Evolutionary conservation across 2,113 vertebrate genomes (phyloP), one percentile per base, ranked within the genome.

Genomic region (Halcyon senegalensis): DNA sequence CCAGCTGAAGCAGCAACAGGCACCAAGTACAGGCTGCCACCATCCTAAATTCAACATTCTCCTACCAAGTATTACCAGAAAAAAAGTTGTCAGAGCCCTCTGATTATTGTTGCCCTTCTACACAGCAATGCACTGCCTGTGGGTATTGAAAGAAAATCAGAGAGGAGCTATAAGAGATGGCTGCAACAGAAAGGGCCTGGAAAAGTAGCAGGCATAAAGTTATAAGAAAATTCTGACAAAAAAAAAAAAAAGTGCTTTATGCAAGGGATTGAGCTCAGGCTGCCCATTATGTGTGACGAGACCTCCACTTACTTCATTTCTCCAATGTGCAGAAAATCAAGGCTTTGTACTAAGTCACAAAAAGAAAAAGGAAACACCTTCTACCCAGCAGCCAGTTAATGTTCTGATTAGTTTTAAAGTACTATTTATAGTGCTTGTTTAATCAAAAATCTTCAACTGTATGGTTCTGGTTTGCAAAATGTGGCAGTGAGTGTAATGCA

Each of bases 81-180:
- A 70, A 18, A n/a, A 58, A 24, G 33, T 10, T 58, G 4, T 43
- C 48, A 53, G 43, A 79, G 31, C 11, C 2, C 10, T 33, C 12
- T 4, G 20, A 39, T 13, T 19, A 84, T 24, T 24, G 9, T 39
- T 77, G 12, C 16, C 37, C 10, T 68, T 75, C 67, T 41, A 51
- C 56, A 35, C 9, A 30, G 20, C 27, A 19, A 35, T 3, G 8
- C 0, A 2, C 17, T 55, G 37, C 21, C 46, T 31, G 27, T 16
- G 37, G 48, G 31, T 6, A 55, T 4, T 37, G 39, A 28, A n/a
- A 39, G 37, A 64, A 56, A 68, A 78, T 4, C 0, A 0, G 46
- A 62, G 66, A 46, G 67, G 10, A 46, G 16, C 64, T 77, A 10
- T 28, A 69, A 78, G 41, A 60, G 73, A 82, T 7, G 15, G 13